These are phyloP conservation scores for Papilio helenus DNA, from an alignment of 1,140 invertebrate species.

Conservation along the genomic window DNA sequence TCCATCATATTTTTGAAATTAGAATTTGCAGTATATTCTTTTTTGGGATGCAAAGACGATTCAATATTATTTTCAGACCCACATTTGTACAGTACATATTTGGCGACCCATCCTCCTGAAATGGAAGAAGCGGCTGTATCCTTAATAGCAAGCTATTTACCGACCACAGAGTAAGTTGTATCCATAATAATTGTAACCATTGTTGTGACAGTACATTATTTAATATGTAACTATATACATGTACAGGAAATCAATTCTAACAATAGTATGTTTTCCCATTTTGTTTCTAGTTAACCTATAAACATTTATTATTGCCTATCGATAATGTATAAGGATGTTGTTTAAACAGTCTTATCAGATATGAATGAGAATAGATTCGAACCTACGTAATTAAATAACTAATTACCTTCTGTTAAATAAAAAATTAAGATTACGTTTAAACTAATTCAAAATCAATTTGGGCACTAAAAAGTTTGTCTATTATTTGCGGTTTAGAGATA, in stretches of 20 bases:
- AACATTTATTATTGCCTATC: not conserved
- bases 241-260: not conserved
- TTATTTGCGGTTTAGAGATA: not conserved
- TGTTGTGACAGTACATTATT: too few species aligned
- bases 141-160: conserved; percentile 76
- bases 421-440: not conserved
- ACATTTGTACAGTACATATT: conserved; percentile 84
- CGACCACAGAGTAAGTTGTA: conserved; percentile 54
- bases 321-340: not conserved
- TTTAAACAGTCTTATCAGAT: not conserved
- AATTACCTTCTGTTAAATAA: not conserved
- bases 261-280: not conserved
- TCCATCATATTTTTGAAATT: not conserved
- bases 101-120: conserved; percentile 84
- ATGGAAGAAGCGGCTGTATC: conserved; percentile 87
- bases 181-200: not conserved
- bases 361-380: not conserved
- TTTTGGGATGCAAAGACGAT: not conserved
- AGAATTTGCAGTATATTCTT: not conserved
- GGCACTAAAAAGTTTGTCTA: not conserved
- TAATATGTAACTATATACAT: not conserved
- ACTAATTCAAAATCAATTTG: not conserved
- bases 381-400: not conserved
- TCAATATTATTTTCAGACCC: conserved; percentile 66
- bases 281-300: conserved; percentile 20